A percentile compares a stretch with the other conserved stretches of the same genome.
Evolutionary conservation across 35 echinoderm and acorn worm genomes (phyloP).

Genomic region (Stichopus chloronotus): DNA sequence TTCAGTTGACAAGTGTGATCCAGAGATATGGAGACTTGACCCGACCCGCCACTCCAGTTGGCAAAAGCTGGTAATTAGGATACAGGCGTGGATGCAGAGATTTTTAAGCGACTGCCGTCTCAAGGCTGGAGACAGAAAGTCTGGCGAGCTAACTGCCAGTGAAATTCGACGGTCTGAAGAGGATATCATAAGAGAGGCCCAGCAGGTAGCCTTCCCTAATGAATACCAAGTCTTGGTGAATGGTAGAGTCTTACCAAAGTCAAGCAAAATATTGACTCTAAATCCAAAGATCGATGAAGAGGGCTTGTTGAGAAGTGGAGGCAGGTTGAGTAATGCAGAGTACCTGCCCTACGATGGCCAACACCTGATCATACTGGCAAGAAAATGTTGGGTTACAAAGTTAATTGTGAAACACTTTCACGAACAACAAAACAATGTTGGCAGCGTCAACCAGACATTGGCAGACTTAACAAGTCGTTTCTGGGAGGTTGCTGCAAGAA

Average conservation of each 20-base stretch:
- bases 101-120: constrained; percentile 17
- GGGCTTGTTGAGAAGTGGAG: constrained; percentile 4
- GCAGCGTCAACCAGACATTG: constrained; percentile 36
- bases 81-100: constrained; percentile 35
- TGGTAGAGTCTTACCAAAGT: background rate
- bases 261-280: constrained; percentile 30
- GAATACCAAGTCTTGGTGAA: constrained; percentile 14
- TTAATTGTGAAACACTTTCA: constrained; percentile 55
- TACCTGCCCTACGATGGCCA: background rate
- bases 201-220: background rate
- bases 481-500: constrained; percentile 38
- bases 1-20: background rate
- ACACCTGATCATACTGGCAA: constrained; percentile 12
- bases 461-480: constrained; percentile 15
- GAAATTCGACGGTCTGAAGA: background rate
- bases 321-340: constrained; percentile 4
- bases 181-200: background rate
- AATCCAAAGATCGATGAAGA: constrained; percentile 36
- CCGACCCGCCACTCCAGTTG: constrained; percentile 16
- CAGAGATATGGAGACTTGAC: background rate
- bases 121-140: background rate
- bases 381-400: constrained; percentile 49
- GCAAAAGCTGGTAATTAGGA: background rate
- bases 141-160: background rate
- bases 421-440: constrained; percentile 31